Conservation (phyloP, 2,797 vertebrate species). For the Pipistrellus pipistrellus region DNA sequence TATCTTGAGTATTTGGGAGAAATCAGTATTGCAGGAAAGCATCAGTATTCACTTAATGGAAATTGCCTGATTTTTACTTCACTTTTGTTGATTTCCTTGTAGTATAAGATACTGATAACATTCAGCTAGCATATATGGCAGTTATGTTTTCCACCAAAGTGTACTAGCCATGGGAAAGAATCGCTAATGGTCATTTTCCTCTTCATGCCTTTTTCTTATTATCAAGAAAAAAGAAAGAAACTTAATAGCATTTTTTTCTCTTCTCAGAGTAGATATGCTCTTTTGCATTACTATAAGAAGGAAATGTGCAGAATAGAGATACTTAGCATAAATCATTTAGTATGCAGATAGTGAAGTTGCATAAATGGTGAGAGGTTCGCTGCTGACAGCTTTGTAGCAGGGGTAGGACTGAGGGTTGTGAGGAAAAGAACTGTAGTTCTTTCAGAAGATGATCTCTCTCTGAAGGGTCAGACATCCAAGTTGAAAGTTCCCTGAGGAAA, state of each 20-base stretch:
- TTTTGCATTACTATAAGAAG: background rate
- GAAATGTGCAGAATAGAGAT: background rate
- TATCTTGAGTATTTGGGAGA: background rate
- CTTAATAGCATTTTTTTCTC: background rate
- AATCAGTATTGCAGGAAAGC: background rate
- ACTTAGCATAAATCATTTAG: background rate
- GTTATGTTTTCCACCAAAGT: background rate
- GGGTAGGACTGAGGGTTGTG: constrained; percentile 59
- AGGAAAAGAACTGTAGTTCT: constrained; percentile 61
- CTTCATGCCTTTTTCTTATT: background rate
- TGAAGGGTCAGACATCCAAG: constrained; percentile 66
- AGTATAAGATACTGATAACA: background rate
- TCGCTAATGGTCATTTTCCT: background rate
- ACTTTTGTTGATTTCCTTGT: constrained; percentile 14
- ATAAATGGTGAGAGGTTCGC: background rate
- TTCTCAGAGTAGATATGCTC: background rate
- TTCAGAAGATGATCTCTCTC: constrained; percentile 72
- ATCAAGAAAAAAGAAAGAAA: background rate
- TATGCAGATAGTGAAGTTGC: constrained; percentile 40
- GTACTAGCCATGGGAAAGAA: background rate
- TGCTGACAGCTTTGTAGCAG: constrained; percentile 13
- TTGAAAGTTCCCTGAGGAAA: constrained; percentile 74
- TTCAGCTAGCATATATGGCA: background rate
- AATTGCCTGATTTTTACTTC: background rate
- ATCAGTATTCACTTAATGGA: background rate